Percentiles rank a stretch among this genome's conserved stretches.
Evolutionary conservation across 2,797 vertebrate genomes (phyloP).

Genomic region (Mormyrops boulengeri): DNA sequence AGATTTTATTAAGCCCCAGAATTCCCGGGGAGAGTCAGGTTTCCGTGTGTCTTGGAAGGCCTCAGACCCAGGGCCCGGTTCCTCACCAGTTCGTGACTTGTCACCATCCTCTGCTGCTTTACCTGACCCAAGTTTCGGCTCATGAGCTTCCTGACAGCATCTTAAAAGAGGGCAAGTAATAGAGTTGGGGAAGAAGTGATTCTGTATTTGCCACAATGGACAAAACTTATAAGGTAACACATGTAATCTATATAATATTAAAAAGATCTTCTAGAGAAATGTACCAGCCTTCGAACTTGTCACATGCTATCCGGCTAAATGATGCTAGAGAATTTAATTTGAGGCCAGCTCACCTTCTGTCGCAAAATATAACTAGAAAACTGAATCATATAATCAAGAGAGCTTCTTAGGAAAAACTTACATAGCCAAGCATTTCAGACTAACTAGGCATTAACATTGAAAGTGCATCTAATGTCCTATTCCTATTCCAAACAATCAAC

Average conservation of each 20-base stretch:
- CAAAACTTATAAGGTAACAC: not conserved
- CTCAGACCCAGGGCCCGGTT: not conserved
- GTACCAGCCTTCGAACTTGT: not conserved
- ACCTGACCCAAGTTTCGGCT: not conserved
- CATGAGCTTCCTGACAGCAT: not conserved
- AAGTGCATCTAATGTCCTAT: not conserved
- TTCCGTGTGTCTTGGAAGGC: not conserved
- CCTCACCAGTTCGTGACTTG: not conserved
- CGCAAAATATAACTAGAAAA: not conserved
- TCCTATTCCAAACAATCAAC: not conserved
- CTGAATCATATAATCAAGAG: not conserved
- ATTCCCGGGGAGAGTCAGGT: not conserved
- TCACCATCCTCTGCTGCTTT: not conserved
- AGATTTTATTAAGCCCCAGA: not conserved
- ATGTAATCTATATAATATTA: not conserved
- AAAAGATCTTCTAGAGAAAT: not conserved
- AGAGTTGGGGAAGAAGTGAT: not conserved
- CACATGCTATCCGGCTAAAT: not conserved
- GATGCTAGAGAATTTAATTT: constrained; percentile 1
- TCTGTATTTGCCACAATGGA: not conserved
- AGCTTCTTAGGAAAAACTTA: not conserved
- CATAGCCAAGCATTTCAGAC: not conserved
- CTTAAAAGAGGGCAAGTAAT: not conserved
- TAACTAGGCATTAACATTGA: not conserved
- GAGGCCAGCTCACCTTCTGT: not conserved